These are phyloP conservation scores for Eristalinus sepulchralis DNA, from an alignment of 2,888 invertebrate species.

Conservation along the genomic window DNA sequence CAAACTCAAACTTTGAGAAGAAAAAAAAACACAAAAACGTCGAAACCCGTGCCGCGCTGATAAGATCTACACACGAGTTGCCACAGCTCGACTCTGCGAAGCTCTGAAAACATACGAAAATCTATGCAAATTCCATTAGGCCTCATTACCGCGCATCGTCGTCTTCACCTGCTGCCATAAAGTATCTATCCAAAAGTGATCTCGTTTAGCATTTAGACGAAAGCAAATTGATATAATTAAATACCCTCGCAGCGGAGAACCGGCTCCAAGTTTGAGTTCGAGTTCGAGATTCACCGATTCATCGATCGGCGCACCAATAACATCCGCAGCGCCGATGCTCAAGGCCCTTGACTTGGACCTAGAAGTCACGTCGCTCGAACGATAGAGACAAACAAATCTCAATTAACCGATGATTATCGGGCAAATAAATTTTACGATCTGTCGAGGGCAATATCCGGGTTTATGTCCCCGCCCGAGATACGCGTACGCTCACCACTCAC, in stretches of 20 bases:
- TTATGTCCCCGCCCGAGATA: neutral
- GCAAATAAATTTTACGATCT: constrained; percentile 12
- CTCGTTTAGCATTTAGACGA: constrained; percentile 18
- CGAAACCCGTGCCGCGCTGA: neutral
- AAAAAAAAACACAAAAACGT: neutral
- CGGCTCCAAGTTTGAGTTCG: neutral
- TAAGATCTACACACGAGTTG: neutral
- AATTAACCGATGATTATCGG: constrained; percentile 22
- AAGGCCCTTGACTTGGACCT: neutral
- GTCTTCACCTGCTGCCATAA: neutral
- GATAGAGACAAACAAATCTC: neutral
- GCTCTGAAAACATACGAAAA: neutral
- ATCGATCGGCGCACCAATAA: neutral
- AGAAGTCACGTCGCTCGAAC: neutral
- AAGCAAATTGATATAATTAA: constrained; percentile 1
- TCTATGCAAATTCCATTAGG: neutral
- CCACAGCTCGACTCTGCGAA: too few species aligned
- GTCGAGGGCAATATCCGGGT: constrained; percentile 37
- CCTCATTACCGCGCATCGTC: neutral
- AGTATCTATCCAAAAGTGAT: constrained; percentile 24
- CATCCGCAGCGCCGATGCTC: neutral
- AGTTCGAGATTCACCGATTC: neutral
- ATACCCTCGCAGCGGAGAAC: neutral
- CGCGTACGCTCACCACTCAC: neutral
- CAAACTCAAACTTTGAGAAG: neutral